Percentiles rank a stretch among this genome's conserved stretches.
Conservation (phyloP, 1,140 invertebrate species). For the Stegodyphus mimosarum region DNA sequence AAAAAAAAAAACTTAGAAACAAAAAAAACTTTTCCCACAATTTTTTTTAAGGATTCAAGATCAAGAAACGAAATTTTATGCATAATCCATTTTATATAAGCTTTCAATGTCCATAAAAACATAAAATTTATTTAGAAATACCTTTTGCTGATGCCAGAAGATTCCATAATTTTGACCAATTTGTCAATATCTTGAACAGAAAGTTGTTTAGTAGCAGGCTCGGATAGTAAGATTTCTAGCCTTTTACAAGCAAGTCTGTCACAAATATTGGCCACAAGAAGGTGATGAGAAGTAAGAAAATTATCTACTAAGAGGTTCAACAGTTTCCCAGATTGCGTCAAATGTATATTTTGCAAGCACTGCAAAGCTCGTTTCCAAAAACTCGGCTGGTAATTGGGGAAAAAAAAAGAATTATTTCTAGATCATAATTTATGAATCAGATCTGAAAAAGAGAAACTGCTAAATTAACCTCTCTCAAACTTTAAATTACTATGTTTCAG, state of each 20-base stretch:
- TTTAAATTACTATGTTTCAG: too few species aligned
- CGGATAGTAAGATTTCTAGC: constrained; percentile 75
- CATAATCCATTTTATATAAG: too few species aligned
- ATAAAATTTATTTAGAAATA: constrained; percentile 60
- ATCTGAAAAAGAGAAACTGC: not conserved
- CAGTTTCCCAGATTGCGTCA: constrained; percentile 75
- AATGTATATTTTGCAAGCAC: constrained; percentile 77
- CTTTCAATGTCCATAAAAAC: too few species aligned
- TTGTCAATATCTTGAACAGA: constrained; percentile 73
- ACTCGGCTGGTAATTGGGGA: constrained; percentile 67
- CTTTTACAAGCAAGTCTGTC: constrained; percentile 75
- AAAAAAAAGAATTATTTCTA: not conserved
- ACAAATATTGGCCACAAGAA: constrained; percentile 74
- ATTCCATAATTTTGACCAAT: constrained; percentile 72
- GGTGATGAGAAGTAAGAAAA: constrained; percentile 73
- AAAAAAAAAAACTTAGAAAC: too few species aligned
- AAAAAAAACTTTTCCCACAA: too few species aligned
- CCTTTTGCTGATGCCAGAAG: constrained; percentile 72
- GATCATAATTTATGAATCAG: not conserved
- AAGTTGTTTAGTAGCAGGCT: constrained; percentile 73
- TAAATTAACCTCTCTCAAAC: too few species aligned
- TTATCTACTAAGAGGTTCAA: constrained; percentile 74
- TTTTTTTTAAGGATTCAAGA: too few species aligned
- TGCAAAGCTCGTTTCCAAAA: constrained; percentile 73
- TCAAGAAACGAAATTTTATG: too few species aligned